Percentiles rank a stretch among this genome's conserved stretches.
Conservation (phyloP, 2,888 invertebrate genomes). For the Dascillus cervinus region DNA sequence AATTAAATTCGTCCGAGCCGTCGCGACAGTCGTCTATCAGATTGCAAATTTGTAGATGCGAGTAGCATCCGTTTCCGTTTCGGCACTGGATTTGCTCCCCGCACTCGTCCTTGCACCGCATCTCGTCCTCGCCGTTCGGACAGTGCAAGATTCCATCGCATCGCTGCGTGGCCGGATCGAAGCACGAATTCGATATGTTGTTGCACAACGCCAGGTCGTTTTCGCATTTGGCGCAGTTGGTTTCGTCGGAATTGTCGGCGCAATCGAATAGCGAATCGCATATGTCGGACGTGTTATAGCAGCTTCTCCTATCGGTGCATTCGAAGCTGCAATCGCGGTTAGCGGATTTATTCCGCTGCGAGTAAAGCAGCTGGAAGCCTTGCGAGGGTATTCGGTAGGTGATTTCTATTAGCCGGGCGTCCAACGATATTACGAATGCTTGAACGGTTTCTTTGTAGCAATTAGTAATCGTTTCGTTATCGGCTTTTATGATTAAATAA, state of each 20-base stretch:
- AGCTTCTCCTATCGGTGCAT: conserved; percentile 15
- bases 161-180: conserved; percentile 13
- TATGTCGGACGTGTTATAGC: conserved; percentile 13
- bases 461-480: no score
- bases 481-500: no score
- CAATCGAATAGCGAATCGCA: conserved; percentile 20
- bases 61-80: conserved; percentile 18
- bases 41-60: conserved; percentile 19
- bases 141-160: conserved; percentile 19
- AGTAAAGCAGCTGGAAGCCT: conserved; percentile 11
- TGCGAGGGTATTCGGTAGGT: no score
- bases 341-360: conserved; percentile 7
- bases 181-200: conserved; percentile 6
- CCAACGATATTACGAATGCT: no score
- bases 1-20: conserved; percentile 22
- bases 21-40: conserved; percentile 18
- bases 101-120: conserved; percentile 15
- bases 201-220: conserved; percentile 14
- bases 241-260: conserved; percentile 21
- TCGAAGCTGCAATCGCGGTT: conserved; percentile 14
- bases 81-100: conserved; percentile 13
- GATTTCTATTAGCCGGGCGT: no score
- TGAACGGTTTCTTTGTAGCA: no score
- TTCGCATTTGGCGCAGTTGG: conserved; percentile 17
- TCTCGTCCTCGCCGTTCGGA: conserved; percentile 21